Base-by-base conservation (phyloP, 2,888 invertebrate genomes). In the Sisyra nigra region DNA sequence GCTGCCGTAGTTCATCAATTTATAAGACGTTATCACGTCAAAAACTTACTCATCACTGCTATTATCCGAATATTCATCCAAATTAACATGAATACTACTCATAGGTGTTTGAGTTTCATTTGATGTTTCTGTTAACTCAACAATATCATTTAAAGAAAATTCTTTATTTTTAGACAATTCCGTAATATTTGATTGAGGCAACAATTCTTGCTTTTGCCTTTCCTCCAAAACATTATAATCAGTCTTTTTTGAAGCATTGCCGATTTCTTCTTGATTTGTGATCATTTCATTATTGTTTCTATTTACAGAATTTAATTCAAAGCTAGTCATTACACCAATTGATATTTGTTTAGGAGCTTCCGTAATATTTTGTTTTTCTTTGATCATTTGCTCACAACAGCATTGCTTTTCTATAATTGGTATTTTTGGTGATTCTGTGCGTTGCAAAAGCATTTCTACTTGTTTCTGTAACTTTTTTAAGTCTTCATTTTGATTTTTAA, bases 321-420 rank as follows among this genome's bases (percentile, higher is more conserved):
- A 77, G 57, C 78, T 79, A 2, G 79, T 79, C 74, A 78, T 80
- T 2, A 80, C 72, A 45, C 79, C 79, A 42, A 80, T 75, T 1
- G 80, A 78, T 52, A 78, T 59, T 71, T 76, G 51, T 61, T 69
- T 54, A 44, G 54, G 45, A 47, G 19, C 47, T 58, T 40, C 52
- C 57, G 9, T 9, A 9, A 15, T 9, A 13, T 7, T 3, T 18
- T 33, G 14, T 18, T 17, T 11, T 11, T 18, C 14, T 19, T 42
- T 29, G 8, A 2, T 35, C 5, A 17, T 34, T 19, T 35, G 17
- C 13, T 11, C 11, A 17, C 19, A 18, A 8, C 14, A 15, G 6
- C 35, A 15, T 35, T n/a, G 13, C 14, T 35, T 15, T 13, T 35
- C 35, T 2, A 29, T n/a, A 14, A 19, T 34, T n/a, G 37, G 32